Conservation (phyloP, 2,888 invertebrate genomes). For the Sphaerophoria rueppellii region DNA sequence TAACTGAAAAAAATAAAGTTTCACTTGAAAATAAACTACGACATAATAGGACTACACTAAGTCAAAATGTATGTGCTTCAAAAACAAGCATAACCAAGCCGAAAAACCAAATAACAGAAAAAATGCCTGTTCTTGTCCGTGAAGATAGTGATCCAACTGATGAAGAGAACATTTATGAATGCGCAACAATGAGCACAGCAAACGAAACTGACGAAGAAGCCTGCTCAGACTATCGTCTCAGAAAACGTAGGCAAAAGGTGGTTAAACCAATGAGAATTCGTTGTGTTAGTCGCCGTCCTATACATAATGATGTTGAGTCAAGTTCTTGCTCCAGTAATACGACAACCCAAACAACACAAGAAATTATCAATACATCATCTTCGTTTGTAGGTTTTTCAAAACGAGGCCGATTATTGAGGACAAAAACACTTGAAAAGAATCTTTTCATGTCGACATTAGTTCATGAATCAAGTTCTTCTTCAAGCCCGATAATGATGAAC, state of each 20-base stretch:
- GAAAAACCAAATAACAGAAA: background rate
- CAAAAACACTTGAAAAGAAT: slow-evolving; percentile 5
- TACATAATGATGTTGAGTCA: slow-evolving; percentile 13
- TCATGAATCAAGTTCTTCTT: slow-evolving; percentile 20
- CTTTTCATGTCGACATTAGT: slow-evolving; percentile 5
- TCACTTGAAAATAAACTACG: background rate
- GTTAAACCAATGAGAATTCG: slow-evolving; percentile 39
- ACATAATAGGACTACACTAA: background rate
- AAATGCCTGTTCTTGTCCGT: slow-evolving; percentile 26
- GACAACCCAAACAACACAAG: slow-evolving; percentile 2
- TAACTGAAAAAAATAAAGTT: background rate
- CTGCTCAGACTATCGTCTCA: slow-evolving; percentile 6
- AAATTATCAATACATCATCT: background rate
- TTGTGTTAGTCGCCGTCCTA: slow-evolving; percentile 28
- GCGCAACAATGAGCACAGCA: slow-evolving; percentile 21
- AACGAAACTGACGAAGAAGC: slow-evolving; percentile 48
- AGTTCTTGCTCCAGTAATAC: slow-evolving; percentile 15
- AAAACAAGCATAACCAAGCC: background rate
- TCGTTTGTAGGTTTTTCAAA: background rate
- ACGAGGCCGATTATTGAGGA: background rate
- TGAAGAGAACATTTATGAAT: slow-evolving; percentile 40
- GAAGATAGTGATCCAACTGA: slow-evolving; percentile 29
- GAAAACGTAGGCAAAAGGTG: background rate
- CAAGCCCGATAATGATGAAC: slow-evolving; percentile 13
- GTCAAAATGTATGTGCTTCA: too few species aligned